These are phyloP conservation scores for Tetropium fuscum DNA, from an alignment of 2,888 invertebrate genomes.

Conservation along the genomic window DNA sequence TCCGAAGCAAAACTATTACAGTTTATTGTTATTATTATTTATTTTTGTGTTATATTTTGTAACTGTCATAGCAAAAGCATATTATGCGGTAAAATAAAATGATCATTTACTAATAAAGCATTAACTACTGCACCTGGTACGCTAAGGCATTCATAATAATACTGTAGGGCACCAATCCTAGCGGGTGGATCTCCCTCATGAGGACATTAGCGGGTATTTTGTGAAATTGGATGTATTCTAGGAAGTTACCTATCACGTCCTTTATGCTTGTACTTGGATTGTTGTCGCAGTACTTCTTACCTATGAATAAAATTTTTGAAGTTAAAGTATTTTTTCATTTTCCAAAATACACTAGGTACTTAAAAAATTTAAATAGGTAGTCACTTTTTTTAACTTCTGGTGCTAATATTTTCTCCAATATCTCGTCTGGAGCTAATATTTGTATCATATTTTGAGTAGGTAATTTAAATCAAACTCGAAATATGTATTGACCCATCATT, in stretches of 20 bases:
- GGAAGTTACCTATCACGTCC: constrained; percentile 88
- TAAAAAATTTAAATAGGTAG: too few species aligned
- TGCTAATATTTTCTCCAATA: neutral
- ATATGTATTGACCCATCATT: too few species aligned
- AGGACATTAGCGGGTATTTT: constrained; percentile 94
- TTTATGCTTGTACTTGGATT: constrained; percentile 83
- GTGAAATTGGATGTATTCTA: constrained; percentile 94
- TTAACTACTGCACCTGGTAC: constrained; percentile 83
- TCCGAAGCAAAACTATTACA: too few species aligned
- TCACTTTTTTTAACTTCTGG: too few species aligned
- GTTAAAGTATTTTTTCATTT: too few species aligned
- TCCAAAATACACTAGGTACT: too few species aligned
- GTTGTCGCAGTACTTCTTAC: constrained; percentile 90
- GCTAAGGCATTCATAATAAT: constrained; percentile 95
- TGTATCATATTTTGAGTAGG: too few species aligned
- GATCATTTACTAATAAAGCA: constrained; percentile 16
- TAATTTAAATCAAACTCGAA: too few species aligned
- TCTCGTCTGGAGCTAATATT: too few species aligned
- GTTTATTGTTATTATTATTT: too few species aligned
- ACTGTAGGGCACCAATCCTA: constrained; percentile 89
- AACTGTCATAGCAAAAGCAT: too few species aligned
- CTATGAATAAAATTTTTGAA: constrained; percentile 45
- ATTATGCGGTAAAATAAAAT: neutral
- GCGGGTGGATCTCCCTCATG: constrained; percentile 92
- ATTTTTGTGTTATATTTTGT: too few species aligned